Evolutionary conservation across 2,888 invertebrate genomes (phyloP).

Genomic region (Hoplodrina blanda): DNA sequence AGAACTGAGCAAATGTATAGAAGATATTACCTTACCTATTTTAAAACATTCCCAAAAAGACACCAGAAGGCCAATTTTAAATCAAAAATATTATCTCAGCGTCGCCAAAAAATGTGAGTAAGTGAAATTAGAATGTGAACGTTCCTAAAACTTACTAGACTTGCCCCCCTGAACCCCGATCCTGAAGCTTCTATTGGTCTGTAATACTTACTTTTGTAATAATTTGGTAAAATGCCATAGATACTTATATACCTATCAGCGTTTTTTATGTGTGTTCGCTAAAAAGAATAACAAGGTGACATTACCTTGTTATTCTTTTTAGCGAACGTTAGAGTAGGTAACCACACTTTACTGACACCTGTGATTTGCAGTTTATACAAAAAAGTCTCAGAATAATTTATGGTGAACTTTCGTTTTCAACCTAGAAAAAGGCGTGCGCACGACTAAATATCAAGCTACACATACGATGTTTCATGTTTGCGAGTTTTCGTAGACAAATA

Average conservation of each 20-base stretch:
- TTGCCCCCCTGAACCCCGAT: background rate
- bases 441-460: background rate
- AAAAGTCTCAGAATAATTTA: slow-evolving; percentile 44
- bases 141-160: too few relatives aligned
- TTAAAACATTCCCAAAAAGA: slow-evolving; percentile 6
- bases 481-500: slow-evolving; percentile 3
- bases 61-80: too few relatives aligned
- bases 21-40: slow-evolving; percentile 17
- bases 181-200: background rate
- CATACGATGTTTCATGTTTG: background rate
- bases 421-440: slow-evolving; percentile 31
- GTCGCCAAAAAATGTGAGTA: too few relatives aligned
- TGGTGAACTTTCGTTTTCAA: slow-evolving; percentile 43
- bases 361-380: slow-evolving; percentile 42
- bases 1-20: slow-evolving; percentile 12
- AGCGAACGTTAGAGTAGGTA: slow-evolving; percentile 55
- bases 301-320: too few relatives aligned
- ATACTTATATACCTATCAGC: background rate
- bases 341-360: slow-evolving; percentile 52
- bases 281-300: slow-evolving; percentile 20
- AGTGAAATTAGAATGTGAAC: too few relatives aligned
- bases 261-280: slow-evolving; percentile 1
- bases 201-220: slow-evolving; percentile 15
- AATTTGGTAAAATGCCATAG: slow-evolving; percentile 7
- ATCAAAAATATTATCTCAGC: too few relatives aligned